Base-by-base conservation (phyloP, 1,140 invertebrate genomes). In the Bradysia coprophila region DNA sequence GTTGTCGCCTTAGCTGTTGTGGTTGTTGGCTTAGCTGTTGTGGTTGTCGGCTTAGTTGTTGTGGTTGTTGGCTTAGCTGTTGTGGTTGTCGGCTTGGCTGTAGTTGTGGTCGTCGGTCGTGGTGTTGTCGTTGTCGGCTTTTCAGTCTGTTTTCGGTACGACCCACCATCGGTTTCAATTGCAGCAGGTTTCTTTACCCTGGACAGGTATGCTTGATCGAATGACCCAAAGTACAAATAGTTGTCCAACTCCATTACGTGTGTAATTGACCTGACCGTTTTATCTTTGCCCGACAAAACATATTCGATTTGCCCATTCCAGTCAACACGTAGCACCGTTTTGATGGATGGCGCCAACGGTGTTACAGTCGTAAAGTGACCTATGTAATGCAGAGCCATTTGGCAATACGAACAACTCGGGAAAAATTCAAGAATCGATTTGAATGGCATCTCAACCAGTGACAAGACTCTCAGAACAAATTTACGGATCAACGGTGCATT, bases 131-230 rank as follows among this genome's bases (percentile, higher is more conserved):
- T n/a, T 20, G 4, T 38, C 18, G 18, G 10, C 18, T 20, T 38
- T 41, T 4, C 10, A 40, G 18, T 15, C 19, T 31, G 13, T 16
- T 44, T 28, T 21, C 6, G 6, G 33, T 22, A 32, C 49, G 45
- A 33, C 43, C 19, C 18, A 41, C 34, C 24, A 53, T 16, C 21
- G 49, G 38, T 62, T 48, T 46, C 56, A 46, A 71, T 55, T 50
- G 65, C 50, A 49, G 71, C 54, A 41, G 67, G 55, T 10, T 76
- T 56, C 24, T 72, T 66, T 1, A 68, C 64, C 48, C 71, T 66
- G 4, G 64, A 75, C 34, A 89, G 56, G 49, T 69, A 81, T 19
- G 74, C 57, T 51, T 75, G 72, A 45, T 68, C 71, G 8, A 81
- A 81, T n/a, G 73, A 76, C 13, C 85, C 70, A 19, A 66, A 49